phyloP scores from a whole-genome alignment of 2,797 vertebrate species.

The Leuciscus waleckii region DNA sequence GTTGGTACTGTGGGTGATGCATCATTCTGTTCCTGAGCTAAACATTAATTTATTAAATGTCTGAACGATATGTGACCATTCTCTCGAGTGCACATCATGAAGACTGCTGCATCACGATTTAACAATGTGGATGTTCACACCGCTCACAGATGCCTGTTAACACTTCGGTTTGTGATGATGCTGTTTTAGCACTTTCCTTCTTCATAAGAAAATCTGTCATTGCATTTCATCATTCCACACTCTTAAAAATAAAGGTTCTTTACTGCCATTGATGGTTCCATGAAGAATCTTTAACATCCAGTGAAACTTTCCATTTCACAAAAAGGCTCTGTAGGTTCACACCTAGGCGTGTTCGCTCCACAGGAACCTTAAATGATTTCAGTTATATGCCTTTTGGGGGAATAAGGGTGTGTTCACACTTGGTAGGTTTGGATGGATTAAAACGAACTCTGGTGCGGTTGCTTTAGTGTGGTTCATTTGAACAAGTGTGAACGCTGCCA shows the following conservation, averaged over 20 bases:
- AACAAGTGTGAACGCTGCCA: too few relatives aligned
- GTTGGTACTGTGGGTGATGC: slow-evolving; percentile 46
- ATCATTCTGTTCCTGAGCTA: slow-evolving; percentile 38
- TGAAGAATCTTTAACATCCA: not conserved
- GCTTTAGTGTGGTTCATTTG: too few relatives aligned
- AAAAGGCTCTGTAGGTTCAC: not conserved
- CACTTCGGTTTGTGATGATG: slow-evolving; percentile 17
- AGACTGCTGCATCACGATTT: slow-evolving; percentile 47
- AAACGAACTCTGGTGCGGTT: too few relatives aligned
- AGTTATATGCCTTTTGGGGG: not conserved
- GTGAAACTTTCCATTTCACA: not conserved
- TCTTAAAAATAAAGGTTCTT: not conserved
- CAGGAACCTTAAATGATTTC: not conserved
- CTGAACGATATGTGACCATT: slow-evolving; percentile 18
- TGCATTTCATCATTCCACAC: not conserved
- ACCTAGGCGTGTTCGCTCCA: not conserved
- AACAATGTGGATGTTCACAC: slow-evolving; percentile 4
- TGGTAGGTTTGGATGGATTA: too few relatives aligned
- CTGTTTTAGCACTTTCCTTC: not conserved
- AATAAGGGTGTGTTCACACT: too few relatives aligned
- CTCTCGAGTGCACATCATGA: slow-evolving; percentile 20
- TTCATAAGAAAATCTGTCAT: not conserved
- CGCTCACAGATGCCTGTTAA: slow-evolving; percentile 24
- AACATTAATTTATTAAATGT: slow-evolving; percentile 56
- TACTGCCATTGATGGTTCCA: not conserved